phyloP scores from a whole-genome alignment of 2,888 invertebrate species.

The Leucoptera coffeella region DNA sequence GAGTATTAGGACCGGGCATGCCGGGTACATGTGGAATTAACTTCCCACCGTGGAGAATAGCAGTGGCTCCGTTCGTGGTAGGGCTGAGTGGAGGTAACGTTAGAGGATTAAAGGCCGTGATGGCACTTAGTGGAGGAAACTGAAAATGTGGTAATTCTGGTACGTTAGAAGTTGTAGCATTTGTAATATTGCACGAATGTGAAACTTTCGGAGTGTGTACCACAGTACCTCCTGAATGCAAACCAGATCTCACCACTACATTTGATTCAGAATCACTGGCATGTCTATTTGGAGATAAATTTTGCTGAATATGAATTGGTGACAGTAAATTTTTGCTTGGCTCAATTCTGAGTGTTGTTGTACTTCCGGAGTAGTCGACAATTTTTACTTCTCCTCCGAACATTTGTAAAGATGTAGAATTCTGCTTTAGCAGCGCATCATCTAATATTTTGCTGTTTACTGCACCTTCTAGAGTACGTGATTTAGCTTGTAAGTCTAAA shows the following conservation, averaged over 20 bases:
- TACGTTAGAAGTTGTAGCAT: constrained; percentile 25
- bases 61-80: constrained; percentile 50
- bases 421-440: constrained; percentile 54
- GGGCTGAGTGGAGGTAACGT: constrained; percentile 55
- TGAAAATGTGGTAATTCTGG: constrained; percentile 51
- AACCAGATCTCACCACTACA: constrained; percentile 72
- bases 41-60: constrained; percentile 63
- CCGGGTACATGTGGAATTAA: constrained; percentile 83
- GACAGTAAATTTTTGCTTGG: constrained; percentile 54
- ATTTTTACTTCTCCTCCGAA: constrained; percentile 77
- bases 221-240: constrained; percentile 81
- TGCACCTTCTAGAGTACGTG: constrained; percentile 40
- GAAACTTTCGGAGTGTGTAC: constrained; percentile 47
- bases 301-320: constrained; percentile 48
- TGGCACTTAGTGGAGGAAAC: constrained; percentile 62
- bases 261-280: constrained; percentile 48
- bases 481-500: constrained; percentile 37
- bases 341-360: constrained; percentile 64
- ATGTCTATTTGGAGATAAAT: constrained; percentile 37
- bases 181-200: too few relatives aligned
- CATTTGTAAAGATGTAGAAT: constrained; percentile 55
- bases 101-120: constrained; percentile 64
- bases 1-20: constrained; percentile 74
- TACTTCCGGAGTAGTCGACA: constrained; percentile 61
- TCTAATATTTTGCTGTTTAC: constrained; percentile 42